Evolutionary conservation across 2,113 vertebrate species (phyloP), one percentile per base, ranked within the genome.

Genomic region (Aleadryas rufinucha): DNA sequence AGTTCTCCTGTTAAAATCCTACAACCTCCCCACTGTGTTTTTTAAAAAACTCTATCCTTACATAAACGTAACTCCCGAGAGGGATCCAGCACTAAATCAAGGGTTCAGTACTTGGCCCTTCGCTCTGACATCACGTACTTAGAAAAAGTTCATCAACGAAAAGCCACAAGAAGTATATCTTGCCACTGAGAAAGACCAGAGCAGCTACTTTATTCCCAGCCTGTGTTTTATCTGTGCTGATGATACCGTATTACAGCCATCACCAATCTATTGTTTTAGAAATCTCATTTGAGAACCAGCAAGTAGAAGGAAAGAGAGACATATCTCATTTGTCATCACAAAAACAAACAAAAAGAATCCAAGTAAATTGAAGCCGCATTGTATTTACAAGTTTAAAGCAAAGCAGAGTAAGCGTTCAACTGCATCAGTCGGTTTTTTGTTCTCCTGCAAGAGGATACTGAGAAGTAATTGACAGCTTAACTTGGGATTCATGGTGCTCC

Each of bases 211-310:
- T 4, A 7, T 11, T 9, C 10, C 20, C 50, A 71, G 60, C 16
- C 11, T 1, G 24, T 7, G 18, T 45, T 72, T 57, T 64, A 9
- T 74, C 31, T 84, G 80, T 22, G 59, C 80, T 33, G 54, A 71
- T 0, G 0, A 26, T 31, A 37, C 0, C 16, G 53, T 7, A 6
- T 35, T 39, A 42, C 37, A 57, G 52, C 41, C 74, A 49, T 53
- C 26, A 33, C 33, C 78, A 21, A 52, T 3, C 61, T 21, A 16
- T 13, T 47, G 26, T 13, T 63, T 42, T 11, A 60, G 37, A 70
- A 88, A 76, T 17, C 79, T 47, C 66, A 63, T 44, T 9, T 60
- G 35, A 90, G 61, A 82, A 59, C 18, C 22, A 69, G n/a, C 75
- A 65, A 94, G 31, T 1, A 30, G 49, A 60, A 84, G 59, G 56